phyloP scores from a whole-genome alignment of 2,888 invertebrate genomes.

The Drosophila prostipennis region DNA sequence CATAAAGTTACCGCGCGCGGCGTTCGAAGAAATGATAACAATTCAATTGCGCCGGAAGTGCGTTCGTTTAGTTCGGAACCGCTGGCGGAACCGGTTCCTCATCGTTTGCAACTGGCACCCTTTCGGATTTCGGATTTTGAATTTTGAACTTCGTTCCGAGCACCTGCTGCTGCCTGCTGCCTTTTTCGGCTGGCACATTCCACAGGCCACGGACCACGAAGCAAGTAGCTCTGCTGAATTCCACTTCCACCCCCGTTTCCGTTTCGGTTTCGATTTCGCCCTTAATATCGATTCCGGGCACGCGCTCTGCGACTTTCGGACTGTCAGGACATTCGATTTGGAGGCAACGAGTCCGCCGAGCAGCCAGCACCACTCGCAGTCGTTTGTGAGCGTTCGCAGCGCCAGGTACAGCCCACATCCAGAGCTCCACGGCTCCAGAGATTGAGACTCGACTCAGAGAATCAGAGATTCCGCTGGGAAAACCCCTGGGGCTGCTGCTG shows the following conservation, averaged over 20 bases:
- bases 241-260: constrained; percentile 41
- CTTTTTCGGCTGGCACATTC: constrained; percentile 23
- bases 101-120: neutral
- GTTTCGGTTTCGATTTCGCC: constrained; percentile 46
- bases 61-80: neutral
- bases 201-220: constrained; percentile 24
- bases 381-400: constrained; percentile 79
- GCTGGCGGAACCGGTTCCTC: constrained; percentile 11
- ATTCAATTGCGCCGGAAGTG: constrained; percentile 1
- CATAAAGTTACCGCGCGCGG: neutral
- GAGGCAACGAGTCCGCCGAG: constrained; percentile 54
- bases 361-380: constrained; percentile 58
- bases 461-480: neutral
- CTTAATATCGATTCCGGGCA: constrained; percentile 57
- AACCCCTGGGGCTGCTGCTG: constrained; percentile 5
- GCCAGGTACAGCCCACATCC: constrained; percentile 60
- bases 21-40: neutral
- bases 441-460: neutral
- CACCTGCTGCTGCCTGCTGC: constrained; percentile 37
- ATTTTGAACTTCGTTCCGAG: neutral
- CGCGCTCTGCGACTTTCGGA: constrained; percentile 44
- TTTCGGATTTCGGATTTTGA: too few species aligned
- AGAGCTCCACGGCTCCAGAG: constrained; percentile 26
- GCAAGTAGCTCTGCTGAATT: neutral
- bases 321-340: constrained; percentile 9